Conservation (phyloP, 2,113 vertebrate genomes). For the Ursus arctos region DNA sequence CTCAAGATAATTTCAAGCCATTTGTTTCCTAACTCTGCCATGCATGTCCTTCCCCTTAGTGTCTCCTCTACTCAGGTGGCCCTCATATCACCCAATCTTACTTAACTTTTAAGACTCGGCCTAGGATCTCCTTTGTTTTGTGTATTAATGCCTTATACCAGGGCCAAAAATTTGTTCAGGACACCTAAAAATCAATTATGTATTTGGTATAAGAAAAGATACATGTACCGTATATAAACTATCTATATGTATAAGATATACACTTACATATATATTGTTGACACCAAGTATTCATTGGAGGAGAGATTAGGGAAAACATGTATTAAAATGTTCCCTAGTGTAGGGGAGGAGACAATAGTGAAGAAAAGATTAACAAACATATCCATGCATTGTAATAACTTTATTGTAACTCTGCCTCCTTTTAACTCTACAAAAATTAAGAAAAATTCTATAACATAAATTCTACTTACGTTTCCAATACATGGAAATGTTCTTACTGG, state of each 20-base stretch:
- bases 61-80: neutral
- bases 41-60: neutral
- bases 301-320: neutral
- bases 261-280: neutral
- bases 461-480: neutral
- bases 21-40: neutral
- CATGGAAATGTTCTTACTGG: neutral
- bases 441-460: neutral
- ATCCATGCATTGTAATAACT: neutral
- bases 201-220: neutral
- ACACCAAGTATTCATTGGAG: neutral
- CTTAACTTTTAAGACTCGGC: neutral
- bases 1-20: neutral
- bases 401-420: neutral
- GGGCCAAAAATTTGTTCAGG: neutral
- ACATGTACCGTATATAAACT: neutral
- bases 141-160: neutral
- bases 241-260: neutral
- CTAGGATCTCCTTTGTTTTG: neutral
- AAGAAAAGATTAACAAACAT: neutral
- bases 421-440: neutral
- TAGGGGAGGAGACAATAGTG: neutral
- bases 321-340: neutral
- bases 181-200: neutral
- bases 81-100: neutral